Evolutionary conservation across 2,888 invertebrate species (phyloP).

Genomic region (Tupiocoris notatus): DNA sequence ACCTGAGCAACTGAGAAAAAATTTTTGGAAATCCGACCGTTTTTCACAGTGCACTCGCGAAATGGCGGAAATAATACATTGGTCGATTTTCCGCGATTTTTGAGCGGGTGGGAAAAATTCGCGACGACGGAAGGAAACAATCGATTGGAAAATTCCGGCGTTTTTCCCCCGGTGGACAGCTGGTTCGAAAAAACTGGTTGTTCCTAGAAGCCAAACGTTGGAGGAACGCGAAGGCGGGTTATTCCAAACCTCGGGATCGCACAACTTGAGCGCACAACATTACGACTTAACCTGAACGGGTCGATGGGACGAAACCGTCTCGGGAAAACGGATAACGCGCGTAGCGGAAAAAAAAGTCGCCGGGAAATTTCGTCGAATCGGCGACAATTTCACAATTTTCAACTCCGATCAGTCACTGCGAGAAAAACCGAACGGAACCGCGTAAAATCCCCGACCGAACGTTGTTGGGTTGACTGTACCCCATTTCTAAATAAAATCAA

Average conservation of each 20-base stretch:
- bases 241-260: neutral
- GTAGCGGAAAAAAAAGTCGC: neutral
- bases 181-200: no score
- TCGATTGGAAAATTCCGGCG: neutral
- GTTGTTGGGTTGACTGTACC: conserved; percentile 49
- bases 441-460: conserved; percentile 17
- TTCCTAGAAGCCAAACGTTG: conserved; percentile 5
- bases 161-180: neutral
- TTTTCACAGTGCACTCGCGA: conserved; percentile 16
- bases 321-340: neutral
- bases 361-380: neutral
- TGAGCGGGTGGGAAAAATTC: neutral
- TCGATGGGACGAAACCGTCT: neutral
- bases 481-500: conserved; percentile 53
- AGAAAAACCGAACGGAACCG: conserved; percentile 11
- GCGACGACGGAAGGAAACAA: neutral
- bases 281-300: neutral
- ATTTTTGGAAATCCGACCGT: neutral
- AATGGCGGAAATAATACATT: neutral
- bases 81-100: neutral
- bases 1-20: neutral
- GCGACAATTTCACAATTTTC: neutral
- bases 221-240: neutral
- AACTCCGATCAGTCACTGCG: no score
- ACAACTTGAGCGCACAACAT: neutral